Evolutionary conservation across 2,888 invertebrate genomes (phyloP).

Genomic region (Dasysyrphus albostriatus): DNA sequence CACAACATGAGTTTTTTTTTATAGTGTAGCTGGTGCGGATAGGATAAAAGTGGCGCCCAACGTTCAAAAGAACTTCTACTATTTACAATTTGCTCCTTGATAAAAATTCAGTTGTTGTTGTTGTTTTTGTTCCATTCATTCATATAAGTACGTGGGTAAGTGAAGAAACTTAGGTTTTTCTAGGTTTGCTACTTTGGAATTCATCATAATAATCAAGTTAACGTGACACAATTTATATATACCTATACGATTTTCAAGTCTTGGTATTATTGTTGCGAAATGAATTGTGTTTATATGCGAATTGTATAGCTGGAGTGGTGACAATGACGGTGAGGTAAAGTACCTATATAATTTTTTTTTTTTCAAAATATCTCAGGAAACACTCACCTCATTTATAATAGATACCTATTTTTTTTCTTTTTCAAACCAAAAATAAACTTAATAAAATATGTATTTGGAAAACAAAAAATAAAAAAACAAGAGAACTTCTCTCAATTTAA

Average conservation of each 20-base stretch:
- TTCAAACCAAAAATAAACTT: slow-evolving; percentile 13
- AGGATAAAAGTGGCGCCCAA: slow-evolving; percentile 53
- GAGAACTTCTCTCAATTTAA: slow-evolving; percentile 62
- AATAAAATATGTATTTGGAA: not conserved
- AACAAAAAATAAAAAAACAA: slow-evolving; percentile 2
- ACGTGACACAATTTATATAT: slow-evolving; percentile 63
- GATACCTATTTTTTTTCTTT: not conserved
- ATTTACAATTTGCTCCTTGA: not conserved
- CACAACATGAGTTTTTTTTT: slow-evolving; percentile 34
- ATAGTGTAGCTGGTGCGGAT: not conserved
- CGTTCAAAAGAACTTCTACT: not conserved
- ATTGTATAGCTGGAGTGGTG: not conserved
- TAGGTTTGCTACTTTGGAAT: slow-evolving; percentile 47
- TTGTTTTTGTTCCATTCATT: not conserved
- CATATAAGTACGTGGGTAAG: not conserved
- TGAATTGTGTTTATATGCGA: not conserved
- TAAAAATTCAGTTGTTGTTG: not conserved
- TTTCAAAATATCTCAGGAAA: slow-evolving; percentile 54
- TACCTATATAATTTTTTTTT: not conserved
- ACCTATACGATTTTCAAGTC: not conserved
- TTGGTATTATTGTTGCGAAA: slow-evolving; percentile 1
- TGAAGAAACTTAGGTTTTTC: slow-evolving; percentile 3
- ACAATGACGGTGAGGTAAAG: not conserved
- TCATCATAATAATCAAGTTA: slow-evolving; percentile 58
- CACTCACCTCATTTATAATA: slow-evolving; percentile 65